These are phyloP conservation scores for Panopea generosa DNA, from an alignment of 2,888 invertebrate species.

Conservation along the genomic window DNA sequence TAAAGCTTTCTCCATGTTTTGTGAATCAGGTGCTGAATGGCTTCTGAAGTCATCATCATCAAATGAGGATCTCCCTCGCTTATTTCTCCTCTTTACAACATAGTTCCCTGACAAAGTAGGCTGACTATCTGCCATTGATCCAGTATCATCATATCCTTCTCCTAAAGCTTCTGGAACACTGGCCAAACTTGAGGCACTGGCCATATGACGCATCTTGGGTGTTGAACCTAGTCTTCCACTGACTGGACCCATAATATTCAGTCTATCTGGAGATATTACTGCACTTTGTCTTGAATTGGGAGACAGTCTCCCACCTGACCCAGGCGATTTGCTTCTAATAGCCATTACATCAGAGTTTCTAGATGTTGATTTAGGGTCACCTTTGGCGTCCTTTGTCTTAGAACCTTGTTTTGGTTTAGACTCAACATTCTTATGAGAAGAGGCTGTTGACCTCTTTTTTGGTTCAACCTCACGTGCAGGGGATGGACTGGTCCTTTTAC, in stretches of 20 bases:
- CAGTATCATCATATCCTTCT: conserved; percentile 65
- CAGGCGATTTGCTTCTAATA: conserved; percentile 25
- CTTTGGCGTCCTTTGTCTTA: conserved; percentile 25
- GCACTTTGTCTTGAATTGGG: conserved; percentile 14
- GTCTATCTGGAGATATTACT: conserved; percentile 42
- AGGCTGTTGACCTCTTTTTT: conserved; percentile 25
- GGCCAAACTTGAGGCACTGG: conserved; percentile 76
- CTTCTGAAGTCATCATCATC: conserved; percentile 71
- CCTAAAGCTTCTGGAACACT: conserved; percentile 78
- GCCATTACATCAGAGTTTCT: conserved; percentile 14
- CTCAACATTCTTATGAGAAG: conserved; percentile 15
- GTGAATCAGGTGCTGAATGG: conserved; percentile 76
- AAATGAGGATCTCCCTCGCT: conserved; percentile 53
- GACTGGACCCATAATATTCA: conserved; percentile 19
- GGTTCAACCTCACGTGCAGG: conserved; percentile 31
- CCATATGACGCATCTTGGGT: conserved; percentile 61
- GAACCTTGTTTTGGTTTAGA: conserved; percentile 26
- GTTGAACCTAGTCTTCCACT: conserved; percentile 27
- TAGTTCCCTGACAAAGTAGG: conserved; percentile 15
- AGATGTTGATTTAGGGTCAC: conserved; percentile 15
- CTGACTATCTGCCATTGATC: not conserved
- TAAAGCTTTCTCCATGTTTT: conserved; percentile 68
- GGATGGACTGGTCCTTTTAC: conserved; percentile 32
- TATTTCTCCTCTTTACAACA: conserved; percentile 67
- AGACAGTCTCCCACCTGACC: conserved; percentile 14